phyloP scores from a whole-genome alignment of 2,888 invertebrate genomes.

The Gerosis bhagava region DNA sequence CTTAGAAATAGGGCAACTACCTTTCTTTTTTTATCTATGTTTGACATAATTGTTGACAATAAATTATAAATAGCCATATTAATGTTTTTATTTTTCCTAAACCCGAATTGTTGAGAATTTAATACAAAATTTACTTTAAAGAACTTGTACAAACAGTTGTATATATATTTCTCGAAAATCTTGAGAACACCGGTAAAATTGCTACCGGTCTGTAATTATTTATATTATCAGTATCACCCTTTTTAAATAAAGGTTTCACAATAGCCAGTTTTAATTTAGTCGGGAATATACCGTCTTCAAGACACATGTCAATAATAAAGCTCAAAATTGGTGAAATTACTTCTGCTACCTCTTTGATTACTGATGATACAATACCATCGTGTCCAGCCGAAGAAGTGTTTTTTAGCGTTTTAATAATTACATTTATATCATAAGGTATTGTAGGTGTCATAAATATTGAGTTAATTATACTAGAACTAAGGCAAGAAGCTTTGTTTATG shows the following conservation, averaged over 20 bases:
- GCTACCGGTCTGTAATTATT: conserved; percentile 2
- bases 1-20: too few species aligned
- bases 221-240: not conserved
- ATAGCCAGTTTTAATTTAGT: not conserved
- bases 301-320: not conserved
- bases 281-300: conserved; percentile 8
- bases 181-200: not conserved
- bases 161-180: conserved; percentile 1
- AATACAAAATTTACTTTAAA: not conserved
- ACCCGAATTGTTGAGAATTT: not conserved
- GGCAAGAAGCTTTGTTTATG: not conserved
- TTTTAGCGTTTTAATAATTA: conserved; percentile 2
- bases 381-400: conserved; percentile 4
- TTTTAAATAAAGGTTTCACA: not conserved
- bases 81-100: too few species aligned
- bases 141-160: not conserved
- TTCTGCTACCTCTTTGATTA: not conserved
- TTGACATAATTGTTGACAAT: too few species aligned
- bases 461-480: not conserved
- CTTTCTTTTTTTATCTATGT: too few species aligned
- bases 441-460: conserved; percentile 9
- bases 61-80: too few species aligned
- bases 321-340: not conserved
- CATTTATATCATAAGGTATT: not conserved
- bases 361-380: conserved; percentile 9